A percentile compares a stretch with the other conserved stretches of the same genome.
These are phyloP conservation scores for Polydesmus complanatus DNA, from an alignment of 2,888 invertebrate genomes.

Conservation along the genomic window DNA sequence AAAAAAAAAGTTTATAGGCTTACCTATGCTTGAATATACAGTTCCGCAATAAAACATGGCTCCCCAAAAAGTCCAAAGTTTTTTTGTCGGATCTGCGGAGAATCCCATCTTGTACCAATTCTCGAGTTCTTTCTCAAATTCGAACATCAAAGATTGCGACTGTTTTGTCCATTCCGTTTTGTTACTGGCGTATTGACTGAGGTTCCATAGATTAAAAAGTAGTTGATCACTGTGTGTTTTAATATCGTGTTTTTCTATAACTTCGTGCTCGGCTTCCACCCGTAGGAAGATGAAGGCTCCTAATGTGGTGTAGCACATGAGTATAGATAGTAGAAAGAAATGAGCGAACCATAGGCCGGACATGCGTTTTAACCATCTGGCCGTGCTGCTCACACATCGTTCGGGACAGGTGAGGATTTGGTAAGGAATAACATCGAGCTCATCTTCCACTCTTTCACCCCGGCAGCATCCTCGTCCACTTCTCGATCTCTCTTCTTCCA, in stretches of 20 bases:
- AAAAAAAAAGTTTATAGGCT: background rate
- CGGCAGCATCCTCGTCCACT: background rate
- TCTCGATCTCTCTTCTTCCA: too few relatives aligned
- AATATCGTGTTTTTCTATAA: background rate
- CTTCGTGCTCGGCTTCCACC: conserved; percentile 3
- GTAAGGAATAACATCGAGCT: background rate
- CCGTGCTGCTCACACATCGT: background rate
- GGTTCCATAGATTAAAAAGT: background rate
- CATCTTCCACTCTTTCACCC: background rate
- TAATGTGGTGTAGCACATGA: background rate
- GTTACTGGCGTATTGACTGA: background rate
- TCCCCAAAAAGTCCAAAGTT: background rate
- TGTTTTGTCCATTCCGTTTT: background rate
- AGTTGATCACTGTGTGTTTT: background rate
- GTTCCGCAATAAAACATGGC: background rate
- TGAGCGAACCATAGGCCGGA: conserved; percentile 8
- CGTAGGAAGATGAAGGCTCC: conserved; percentile 1
- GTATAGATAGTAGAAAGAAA: background rate
- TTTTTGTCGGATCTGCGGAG: background rate
- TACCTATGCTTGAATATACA: background rate
- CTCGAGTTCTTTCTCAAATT: background rate
- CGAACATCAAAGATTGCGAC: background rate
- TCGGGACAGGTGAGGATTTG: conserved; percentile 3
- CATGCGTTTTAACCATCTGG: background rate
- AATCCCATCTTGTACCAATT: background rate